Evolutionary conservation across 2,797 vertebrate species (phyloP).

Genomic region (Acomys russatus): DNA sequence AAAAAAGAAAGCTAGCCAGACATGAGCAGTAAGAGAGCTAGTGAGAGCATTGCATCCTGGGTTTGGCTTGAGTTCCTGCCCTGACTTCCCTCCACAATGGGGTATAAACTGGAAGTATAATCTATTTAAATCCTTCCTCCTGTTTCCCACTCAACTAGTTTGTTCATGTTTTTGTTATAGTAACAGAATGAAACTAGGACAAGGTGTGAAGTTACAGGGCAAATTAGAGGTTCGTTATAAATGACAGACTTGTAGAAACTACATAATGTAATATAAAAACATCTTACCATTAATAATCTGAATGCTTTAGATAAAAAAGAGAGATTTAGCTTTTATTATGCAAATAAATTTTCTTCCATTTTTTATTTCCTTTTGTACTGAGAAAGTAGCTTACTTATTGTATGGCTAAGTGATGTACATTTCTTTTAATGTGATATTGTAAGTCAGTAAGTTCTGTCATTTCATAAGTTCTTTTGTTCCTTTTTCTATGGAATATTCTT

Average conservation of each 20-base stretch:
- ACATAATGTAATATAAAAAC: slow-evolving; percentile 49
- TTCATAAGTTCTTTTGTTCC: slow-evolving; percentile 66
- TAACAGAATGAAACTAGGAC: background rate
- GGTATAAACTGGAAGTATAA: background rate
- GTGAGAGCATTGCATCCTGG: background rate
- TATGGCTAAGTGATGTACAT: slow-evolving; percentile 56
- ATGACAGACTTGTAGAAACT: slow-evolving; percentile 12
- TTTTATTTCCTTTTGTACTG: slow-evolving; percentile 62
- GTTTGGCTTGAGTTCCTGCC: background rate
- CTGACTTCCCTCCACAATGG: background rate
- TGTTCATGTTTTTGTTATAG: background rate
- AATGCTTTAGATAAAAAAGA: slow-evolving; percentile 70
- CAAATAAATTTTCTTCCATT: slow-evolving; percentile 53
- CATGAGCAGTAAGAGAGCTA: background rate
- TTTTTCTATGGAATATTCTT: slow-evolving; percentile 24
- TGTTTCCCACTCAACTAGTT: background rate
- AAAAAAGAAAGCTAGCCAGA: background rate
- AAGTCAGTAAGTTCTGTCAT: slow-evolving; percentile 67
- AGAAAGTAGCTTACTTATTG: slow-evolving; percentile 39
- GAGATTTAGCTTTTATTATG: slow-evolving; percentile 72
- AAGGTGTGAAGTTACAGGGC: background rate
- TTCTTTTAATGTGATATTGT: slow-evolving; percentile 53
- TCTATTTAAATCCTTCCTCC: background rate
- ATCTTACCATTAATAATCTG: slow-evolving; percentile 22
- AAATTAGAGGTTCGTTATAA: slow-evolving; percentile 50